phyloP scores from a whole-genome alignment of 2,797 vertebrate species.

The Labeo calbasu region DNA sequence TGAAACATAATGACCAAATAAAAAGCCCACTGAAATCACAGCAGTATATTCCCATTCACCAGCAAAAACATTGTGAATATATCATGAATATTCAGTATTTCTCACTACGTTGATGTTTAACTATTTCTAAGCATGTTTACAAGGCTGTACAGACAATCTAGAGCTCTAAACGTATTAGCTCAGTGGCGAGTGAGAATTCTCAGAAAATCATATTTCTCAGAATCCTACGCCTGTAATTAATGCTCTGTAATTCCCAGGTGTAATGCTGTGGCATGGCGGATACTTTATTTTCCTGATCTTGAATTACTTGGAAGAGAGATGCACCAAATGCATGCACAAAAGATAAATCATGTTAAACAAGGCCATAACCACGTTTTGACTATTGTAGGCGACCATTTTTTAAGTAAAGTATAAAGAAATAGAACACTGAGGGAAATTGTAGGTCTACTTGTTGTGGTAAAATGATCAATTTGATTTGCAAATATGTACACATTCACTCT shows the following conservation, averaged over 20 bases:
- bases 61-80: not conserved
- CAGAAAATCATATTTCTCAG: conserved; percentile 41
- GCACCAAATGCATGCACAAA: conserved; percentile 1
- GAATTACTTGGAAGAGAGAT: conserved; percentile 30
- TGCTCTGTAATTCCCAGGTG: conserved; percentile 35
- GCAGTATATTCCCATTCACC: not conserved
- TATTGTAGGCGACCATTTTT: not conserved
- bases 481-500: not conserved
- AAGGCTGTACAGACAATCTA: conserved; percentile 11
- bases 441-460: not conserved
- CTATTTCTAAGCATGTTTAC: conserved; percentile 20
- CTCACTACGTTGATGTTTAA: not conserved
- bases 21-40: not conserved
- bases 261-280: conserved; percentile 23
- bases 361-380: not conserved
- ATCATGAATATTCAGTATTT: not conserved
- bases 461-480: not conserved
- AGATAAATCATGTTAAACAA: not conserved
- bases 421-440: not conserved
- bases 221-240: conserved; percentile 40
- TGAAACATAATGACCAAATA: not conserved
- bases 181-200: conserved; percentile 24
- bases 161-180: conserved; percentile 10
- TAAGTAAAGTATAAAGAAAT: not conserved
- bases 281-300: conserved; percentile 26